Evolutionary conservation across 2,113 vertebrate species (phyloP), one percentile per base, ranked within the genome.

Genomic region (Neogobius melanostomus): DNA sequence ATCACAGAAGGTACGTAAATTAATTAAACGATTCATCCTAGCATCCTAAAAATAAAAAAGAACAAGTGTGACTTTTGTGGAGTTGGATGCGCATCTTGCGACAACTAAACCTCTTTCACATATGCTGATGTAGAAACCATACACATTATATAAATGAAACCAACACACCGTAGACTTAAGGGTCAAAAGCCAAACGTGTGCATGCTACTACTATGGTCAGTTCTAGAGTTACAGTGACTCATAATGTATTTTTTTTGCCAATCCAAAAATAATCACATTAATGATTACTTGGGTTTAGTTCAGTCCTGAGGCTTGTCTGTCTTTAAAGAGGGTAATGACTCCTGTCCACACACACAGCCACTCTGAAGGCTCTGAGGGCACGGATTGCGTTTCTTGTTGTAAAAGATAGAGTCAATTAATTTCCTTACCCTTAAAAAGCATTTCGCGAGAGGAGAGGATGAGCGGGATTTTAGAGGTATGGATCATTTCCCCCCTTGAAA

Each of bases 241-340:
- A 36, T 36, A 28, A 28, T 60, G 64, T n/a, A n/a, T n/a, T n/a
- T 68, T 65, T 66, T 16, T 21, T 12, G 52, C 48, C 15, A 51
- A 64, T 76, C 57, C 68, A 57, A 72, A 78, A 57, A 80, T 76
- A 76, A 74, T 71, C 42, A 68, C 43, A 64, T 69, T 79, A 68
- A 79, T 78, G 67, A 71, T 36, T 65, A n/a, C 53, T n/a, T 49
- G 70, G 50, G n/a, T 64, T 65, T 45, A 16, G 51, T 17, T 14
- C 11, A 44, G 50, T 77, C 74, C 76, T 68, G 7, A 61, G 60
- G 67, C 8, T 62, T 43, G 68, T 84, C 75, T 74, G 36, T 53
- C 59, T 80, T 76, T 75, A 66, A 36, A 71, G 47, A 61, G 61
- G 11, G 49, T 76, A 79, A 82, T 72, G 71, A 74, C 66, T 77